Evolutionary conservation across 1,140 invertebrate genomes (phyloP), one percentile per base, ranked within the genome.

Genomic region (Caenorhabditis tropicalis): DNA sequence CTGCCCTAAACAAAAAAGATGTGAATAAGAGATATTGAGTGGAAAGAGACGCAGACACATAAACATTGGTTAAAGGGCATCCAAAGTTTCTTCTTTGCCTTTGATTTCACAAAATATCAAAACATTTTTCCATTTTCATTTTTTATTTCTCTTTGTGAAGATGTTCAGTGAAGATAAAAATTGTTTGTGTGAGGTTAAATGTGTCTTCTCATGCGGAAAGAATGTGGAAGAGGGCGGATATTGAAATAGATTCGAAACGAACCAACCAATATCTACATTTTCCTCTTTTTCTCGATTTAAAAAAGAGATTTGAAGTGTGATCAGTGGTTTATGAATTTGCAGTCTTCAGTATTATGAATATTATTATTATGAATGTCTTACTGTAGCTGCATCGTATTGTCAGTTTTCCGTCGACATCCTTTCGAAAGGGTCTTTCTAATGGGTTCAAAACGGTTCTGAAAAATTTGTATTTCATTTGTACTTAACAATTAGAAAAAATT

Each of bases 241-340:
- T 74, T 74, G 33, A 74, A 74, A 74, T 74, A 74, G 65, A 74
- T 74, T 74, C 65, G 65, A 43, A 74, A 43, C 43, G 36, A 74
- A 74, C 6, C 15, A 27, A 36, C 4, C 1, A 39, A 15, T 51
- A n/a, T 15, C 6, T 36, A 36, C 36, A 3, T 74, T 36, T 74
- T 43, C 36, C 7, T 43, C 19, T 46, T 46, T 46, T 74, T 46
- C 19, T 16, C 36, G 24, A 5, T 36, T 36, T 33, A 0, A 27
- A 0, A 33, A 65, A 9, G 10, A 1, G 12, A 27, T 36, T 9
- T 36, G 29, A n/a, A 19, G 58, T n/a, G 0, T 65, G 58, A 27
- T 56, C 7, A 27, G 21, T 56, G 53, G 29, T 56, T 9, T 56
- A 27, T 12, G 39, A 43, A 43, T n/a, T n/a, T n/a, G n/a, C n/a